Evolutionary conservation across 2,888 invertebrate species (phyloP), one percentile per base, ranked within the genome.

Genomic region (Lottia gigantea): DNA sequence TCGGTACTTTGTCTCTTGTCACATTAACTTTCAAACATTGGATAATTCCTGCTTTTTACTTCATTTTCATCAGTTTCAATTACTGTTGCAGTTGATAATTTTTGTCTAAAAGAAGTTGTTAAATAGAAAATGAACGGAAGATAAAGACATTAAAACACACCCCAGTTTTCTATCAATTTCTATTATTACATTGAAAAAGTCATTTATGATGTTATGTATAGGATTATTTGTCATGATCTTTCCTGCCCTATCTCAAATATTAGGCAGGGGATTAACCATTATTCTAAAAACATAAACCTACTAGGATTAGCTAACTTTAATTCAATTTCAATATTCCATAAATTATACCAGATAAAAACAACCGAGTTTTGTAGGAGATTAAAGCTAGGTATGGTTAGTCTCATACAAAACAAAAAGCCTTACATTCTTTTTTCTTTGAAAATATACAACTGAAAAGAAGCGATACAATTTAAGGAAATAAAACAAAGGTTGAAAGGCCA

Each of bases 41-140:
- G 55, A 55, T 55, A 55, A 55, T 55, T 55, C 55, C 55, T 55
- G 55, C 55, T 55, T 55, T 55, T 55, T 55, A 55, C 55, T 55
- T 55, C 55, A 55, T 55, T 55, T 55, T 55, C 19, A 55, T 55
- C 55, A 55, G 55, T 55, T 55, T 55, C 55, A 55, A 55, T 55
- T 55, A 55, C 55, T 55, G 55, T 55, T 23, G 55, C 55, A 19
- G 55, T 55, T 55, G 55, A 55, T 55, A 55, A 55, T 55, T 55
- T 40, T 55, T 19, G 55, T 55, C 55, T 55, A 55, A 55, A 55
- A 55, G 55, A 55, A 55, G 55, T 55, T 55, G 55, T 55, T 55
- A 55, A 55, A 55, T 23, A 19, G 55, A 55, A 55, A 55, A 23
- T 23, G 55, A 55, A 14, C 23, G 19, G 19, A 55, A 23, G 19